Evolutionary conservation across 2,113 vertebrate genomes (phyloP).

Genomic region (Mohoua ochrocephala): DNA sequence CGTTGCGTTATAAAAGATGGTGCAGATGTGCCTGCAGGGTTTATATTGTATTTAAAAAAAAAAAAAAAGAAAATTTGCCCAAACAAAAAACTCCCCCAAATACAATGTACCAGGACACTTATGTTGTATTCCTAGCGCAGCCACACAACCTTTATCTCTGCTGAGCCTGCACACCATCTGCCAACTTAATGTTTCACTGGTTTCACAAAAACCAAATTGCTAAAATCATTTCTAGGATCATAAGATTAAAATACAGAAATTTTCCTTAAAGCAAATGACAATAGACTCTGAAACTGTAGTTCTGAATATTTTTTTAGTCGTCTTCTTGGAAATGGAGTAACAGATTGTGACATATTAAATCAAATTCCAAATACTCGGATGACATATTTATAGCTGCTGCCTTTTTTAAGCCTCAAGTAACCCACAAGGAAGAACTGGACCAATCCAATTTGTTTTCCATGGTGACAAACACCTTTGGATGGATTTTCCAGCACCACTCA

Average conservation of each 20-base stretch:
- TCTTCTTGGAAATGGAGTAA: not conserved
- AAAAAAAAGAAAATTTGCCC: not conserved
- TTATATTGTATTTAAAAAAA: not conserved
- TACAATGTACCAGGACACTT: not conserved
- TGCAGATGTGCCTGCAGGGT: not conserved
- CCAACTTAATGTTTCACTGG: conserved; percentile 46
- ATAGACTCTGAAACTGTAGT: not conserved
- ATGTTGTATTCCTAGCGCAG: conserved; percentile 29
- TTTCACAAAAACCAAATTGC: conserved; percentile 14
- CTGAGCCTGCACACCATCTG: conserved; percentile 49
- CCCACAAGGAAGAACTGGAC: not conserved
- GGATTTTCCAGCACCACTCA: not conserved
- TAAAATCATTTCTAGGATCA: conserved; percentile 29
- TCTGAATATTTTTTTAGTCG: not conserved
- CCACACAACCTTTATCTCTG: conserved; percentile 22
- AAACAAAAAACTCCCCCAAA: not conserved
- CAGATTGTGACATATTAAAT: conserved; percentile 29
- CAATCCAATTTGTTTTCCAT: not conserved
- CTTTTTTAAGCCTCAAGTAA: not conserved
- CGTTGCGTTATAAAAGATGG: not conserved
- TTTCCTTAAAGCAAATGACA: conserved; percentile 26
- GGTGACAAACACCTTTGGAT: not conserved
- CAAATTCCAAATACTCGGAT: conserved; percentile 14
- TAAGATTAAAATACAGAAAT: conserved; percentile 12
- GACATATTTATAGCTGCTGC: conserved; percentile 12